Base-by-base conservation (phyloP, 2,888 invertebrate genomes). In the Drosophila nr. medialis region DNA sequence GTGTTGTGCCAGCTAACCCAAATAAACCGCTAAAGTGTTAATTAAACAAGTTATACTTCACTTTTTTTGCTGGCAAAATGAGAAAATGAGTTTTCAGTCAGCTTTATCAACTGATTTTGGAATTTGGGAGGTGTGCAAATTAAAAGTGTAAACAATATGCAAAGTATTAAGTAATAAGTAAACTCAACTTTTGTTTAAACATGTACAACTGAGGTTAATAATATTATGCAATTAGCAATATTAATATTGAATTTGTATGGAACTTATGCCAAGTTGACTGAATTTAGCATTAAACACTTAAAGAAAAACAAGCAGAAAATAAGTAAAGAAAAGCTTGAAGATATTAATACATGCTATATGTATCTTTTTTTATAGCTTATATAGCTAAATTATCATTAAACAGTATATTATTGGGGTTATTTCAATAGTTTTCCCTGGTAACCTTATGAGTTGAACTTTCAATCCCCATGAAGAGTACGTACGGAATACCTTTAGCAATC, bases 21-120 rank as follows among this genome's bases (percentile, higher is more conserved):
- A 85, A 86, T 82, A 90, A 72, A 64, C 64, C 63, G 72, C 66
- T 75, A 72, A 83, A 79, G 79, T 85, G 83, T 80, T 86, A 90
- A 83, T 90, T 86, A 82, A 90, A 82, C 71, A 71, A 85, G 80
- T 82, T 88, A 50, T 67, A 65, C 36, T 53, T 32, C 7, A 29
- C 29, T 30, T 15, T 34, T 34, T 40, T 15, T 30, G 8, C 30
- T 15, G 10, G 56, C 6, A 64, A 71, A 60, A 29, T 51, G 24
- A 27, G 45, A 11, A 59, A 80, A 58, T 66, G 34, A 66, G 61
- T 80, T 76, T 76, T 66, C 24, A 24, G 50, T 2, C 48, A 45
- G 55, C 13, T 40, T 62, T 66, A 18, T 38, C 7, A 45, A 55
- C 45, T 36, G 36, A 34, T 45, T 53, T 42, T 29, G 6, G 2